Evolutionary conservation across 2,113 vertebrate genomes (phyloP).

Genomic region (Myiopsitta monachus): DNA sequence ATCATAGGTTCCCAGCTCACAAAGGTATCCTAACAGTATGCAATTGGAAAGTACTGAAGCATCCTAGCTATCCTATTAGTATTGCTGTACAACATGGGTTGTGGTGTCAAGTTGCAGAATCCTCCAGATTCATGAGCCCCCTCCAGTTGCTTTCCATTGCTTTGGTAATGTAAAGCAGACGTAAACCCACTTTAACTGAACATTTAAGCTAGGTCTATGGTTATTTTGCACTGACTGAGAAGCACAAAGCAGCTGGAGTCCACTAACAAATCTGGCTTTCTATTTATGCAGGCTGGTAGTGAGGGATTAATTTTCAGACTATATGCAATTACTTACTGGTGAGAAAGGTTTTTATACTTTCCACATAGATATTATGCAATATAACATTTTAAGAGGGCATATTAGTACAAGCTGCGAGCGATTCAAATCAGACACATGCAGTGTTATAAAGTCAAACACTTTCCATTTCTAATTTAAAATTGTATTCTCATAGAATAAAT

Average conservation of each 20-base stretch:
- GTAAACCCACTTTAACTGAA: slow-evolving; percentile 15
- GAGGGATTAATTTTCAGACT: slow-evolving; percentile 57
- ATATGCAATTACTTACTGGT: slow-evolving; percentile 56
- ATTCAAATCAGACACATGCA: slow-evolving; percentile 63
- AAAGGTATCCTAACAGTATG: not conserved
- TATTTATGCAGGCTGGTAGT: slow-evolving; percentile 56
- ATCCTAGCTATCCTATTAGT: not conserved
- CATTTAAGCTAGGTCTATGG: not conserved
- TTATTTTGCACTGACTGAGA: slow-evolving; percentile 16
- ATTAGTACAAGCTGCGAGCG: slow-evolving; percentile 48
- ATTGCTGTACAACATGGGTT: not conserved
- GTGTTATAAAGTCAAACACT: slow-evolving; percentile 58
- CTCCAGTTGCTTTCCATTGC: slow-evolving; percentile 21
- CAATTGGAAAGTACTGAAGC: not conserved
- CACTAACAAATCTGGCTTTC: slow-evolving; percentile 34
- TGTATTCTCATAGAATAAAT: slow-evolving; percentile 70
- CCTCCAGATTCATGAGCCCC: not conserved
- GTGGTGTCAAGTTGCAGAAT: not conserved
- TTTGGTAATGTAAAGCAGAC: slow-evolving; percentile 16
- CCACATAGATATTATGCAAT: slow-evolving; percentile 49
- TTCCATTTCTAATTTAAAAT: slow-evolving; percentile 69
- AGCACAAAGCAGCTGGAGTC: slow-evolving; percentile 52
- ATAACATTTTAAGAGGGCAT: slow-evolving; percentile 65
- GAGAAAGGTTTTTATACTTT: slow-evolving; percentile 64
- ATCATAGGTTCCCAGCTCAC: not conserved